Base-by-base conservation (phyloP, 2,888 invertebrate species). In the Tinea pellionella region DNA sequence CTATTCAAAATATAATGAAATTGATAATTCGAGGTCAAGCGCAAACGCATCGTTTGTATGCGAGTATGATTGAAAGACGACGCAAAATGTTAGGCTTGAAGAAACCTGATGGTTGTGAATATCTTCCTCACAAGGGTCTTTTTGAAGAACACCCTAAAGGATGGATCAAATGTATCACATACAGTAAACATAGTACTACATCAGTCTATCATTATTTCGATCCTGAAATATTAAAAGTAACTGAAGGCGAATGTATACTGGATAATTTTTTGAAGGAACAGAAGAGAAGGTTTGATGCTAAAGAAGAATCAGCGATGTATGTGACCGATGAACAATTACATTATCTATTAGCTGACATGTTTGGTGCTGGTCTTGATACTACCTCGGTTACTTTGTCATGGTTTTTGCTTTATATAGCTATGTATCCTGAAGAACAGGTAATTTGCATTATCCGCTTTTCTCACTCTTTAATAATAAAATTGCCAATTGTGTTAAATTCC, bases 331-430 rank as follows among this genome's bases (percentile, higher is more conserved):
- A 89, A 60, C 96, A 96, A 71, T 81, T 95, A 69, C 79, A 91
- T 65, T 94, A 92, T 73, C 82, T 96, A 29, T 72, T 96, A 62
- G 93, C 93, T 2, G 96, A 96, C 76, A 84, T 96, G 70, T 94
- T 94, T 70, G 95, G 96, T 0, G 96, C 96, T 12, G 95, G 95
- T 3, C 89, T 95, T 59, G 96, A 96, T 68, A 96, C 96, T 0
- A 93, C 95, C 0, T 78, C 94, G 61, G 91, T 93, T 0, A 94
- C 95, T 0, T 70, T 96, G 30, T 88, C 93, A 30, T 96, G 96
- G 96, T 92, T 94, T 68, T 75, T 96, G 13, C 81, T 96, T 15
- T 94, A 91, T 65, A 89, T 96, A 89, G 93, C 94, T 0, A 79
- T 89, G 43, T 75, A 94, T 76, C 90, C 90, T 1, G 82, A 89